Evolutionary conservation across 2,113 vertebrate species (phyloP).

Genomic region (Candoia aspera): DNA sequence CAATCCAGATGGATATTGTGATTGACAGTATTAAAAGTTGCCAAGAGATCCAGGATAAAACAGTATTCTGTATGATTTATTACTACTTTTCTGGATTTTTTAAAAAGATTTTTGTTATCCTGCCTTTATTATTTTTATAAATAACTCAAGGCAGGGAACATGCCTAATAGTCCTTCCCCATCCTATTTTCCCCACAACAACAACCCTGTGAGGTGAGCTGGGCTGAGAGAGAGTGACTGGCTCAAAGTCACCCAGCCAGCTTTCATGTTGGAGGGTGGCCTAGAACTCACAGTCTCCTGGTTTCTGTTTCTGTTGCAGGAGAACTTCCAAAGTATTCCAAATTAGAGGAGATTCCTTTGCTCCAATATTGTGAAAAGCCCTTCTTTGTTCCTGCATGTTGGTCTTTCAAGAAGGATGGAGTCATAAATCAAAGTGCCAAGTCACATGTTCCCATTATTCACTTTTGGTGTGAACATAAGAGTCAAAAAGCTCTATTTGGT

Average conservation of each 20-base stretch:
- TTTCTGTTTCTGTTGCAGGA: not conserved
- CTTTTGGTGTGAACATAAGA: constrained; percentile 38
- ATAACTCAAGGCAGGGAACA: no score
- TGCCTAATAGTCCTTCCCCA: no score
- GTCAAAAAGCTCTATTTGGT: constrained; percentile 39
- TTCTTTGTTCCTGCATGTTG: constrained; percentile 29
- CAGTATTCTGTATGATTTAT: not conserved
- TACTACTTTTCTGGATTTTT: not conserved
- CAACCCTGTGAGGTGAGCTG: no score
- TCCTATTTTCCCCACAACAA: no score
- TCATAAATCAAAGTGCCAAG: constrained; percentile 22
- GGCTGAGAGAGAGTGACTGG: no score
- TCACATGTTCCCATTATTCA: constrained; percentile 29
- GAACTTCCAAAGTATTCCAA: not conserved
- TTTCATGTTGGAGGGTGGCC: no score
- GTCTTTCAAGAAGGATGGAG: constrained; percentile 1
- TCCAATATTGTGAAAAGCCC: not conserved
- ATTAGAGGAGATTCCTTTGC: not conserved
- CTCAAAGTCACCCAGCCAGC: no score
- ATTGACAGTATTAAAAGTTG: not conserved
- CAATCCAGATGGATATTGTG: not conserved
- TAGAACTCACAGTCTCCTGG: no score
- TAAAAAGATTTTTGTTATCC: no score
- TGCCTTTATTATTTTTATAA: no score
- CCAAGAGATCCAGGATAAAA: not conserved